phyloP scores from a whole-genome alignment of 2,888 invertebrate species.

The Sminthurinus aureus region DNA sequence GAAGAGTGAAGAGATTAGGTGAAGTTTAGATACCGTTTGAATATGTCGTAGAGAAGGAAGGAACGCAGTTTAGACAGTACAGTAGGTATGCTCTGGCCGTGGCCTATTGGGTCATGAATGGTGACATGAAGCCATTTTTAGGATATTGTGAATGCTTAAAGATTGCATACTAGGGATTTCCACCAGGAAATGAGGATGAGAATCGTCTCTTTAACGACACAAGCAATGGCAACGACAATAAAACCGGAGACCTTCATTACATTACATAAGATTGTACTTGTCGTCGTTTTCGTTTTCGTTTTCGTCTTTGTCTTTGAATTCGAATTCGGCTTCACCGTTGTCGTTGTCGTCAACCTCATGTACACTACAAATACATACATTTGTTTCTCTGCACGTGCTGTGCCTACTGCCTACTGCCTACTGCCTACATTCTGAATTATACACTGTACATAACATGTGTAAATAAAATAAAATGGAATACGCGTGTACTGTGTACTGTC shows the following conservation, averaged over 20 bases:
- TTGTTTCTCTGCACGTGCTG: neutral
- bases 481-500: neutral
- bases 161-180: constrained; percentile 30
- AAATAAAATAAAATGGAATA: neutral
- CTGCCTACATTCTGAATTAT: no score
- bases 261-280: no score
- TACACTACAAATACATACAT: no score
- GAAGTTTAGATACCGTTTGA: no score
- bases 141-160: constrained; percentile 34
- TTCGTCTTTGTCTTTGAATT: no score
- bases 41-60: no score
- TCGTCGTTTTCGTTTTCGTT: no score
- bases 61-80: no score
- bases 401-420: neutral
- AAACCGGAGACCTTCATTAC: neutral
- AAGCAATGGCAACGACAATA: constrained; percentile 11
- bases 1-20: no score
- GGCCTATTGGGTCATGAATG: neutral
- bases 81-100: no score
- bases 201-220: constrained; percentile 25
- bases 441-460: neutral
- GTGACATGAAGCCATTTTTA: constrained; percentile 29
- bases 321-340: no score
- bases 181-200: constrained; percentile 34
- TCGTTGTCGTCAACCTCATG: no score